phyloP scores from a whole-genome alignment of 2,888 invertebrate species.

The Trimorus sp. region DNA sequence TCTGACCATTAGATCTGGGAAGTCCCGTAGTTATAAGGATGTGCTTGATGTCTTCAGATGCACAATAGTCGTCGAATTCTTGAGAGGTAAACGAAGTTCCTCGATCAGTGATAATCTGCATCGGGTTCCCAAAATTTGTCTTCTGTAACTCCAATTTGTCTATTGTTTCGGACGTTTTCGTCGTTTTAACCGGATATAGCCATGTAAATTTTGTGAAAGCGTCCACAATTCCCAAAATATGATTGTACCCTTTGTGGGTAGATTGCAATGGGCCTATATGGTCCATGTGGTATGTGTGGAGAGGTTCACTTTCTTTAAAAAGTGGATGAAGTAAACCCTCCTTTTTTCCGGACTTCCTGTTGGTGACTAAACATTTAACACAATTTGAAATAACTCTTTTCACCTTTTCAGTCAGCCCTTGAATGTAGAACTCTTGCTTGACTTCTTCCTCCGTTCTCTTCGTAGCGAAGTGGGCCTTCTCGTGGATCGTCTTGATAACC shows the following conservation, averaged over 20 bases:
- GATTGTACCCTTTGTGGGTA: constrained; percentile 3
- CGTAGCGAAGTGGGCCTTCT: constrained; percentile 12
- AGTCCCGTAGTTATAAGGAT: constrained; percentile 26
- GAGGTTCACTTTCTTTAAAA: constrained; percentile 30
- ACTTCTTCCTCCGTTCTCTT: constrained; percentile 25
- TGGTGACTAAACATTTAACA: constrained; percentile 3
- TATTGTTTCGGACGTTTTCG: constrained; percentile 55
- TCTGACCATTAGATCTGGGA: constrained; percentile 56
- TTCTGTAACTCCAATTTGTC: constrained; percentile 71
- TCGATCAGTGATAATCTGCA: constrained; percentile 74
- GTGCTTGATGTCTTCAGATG: constrained; percentile 74
- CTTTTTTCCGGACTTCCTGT: constrained; percentile 17
- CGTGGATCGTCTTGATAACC: neutral
- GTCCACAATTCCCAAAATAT: constrained; percentile 14
- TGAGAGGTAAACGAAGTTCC: constrained; percentile 60
- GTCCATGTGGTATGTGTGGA: constrained; percentile 35
- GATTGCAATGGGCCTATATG: constrained; percentile 19
- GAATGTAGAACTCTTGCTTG: constrained; percentile 23
- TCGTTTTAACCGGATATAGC: constrained; percentile 26
- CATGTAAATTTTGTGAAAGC: constrained; percentile 18
- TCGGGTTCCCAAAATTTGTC: constrained; percentile 76
- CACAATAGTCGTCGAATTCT: constrained; percentile 75
- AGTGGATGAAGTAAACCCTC: constrained; percentile 32
- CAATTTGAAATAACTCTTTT: constrained; percentile 11
- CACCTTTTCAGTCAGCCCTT: neutral